Evolutionary conservation across 1,140 invertebrate genomes (phyloP), one percentile per base, ranked within the genome.

Genomic region (Andrena cerasifolii): DNA sequence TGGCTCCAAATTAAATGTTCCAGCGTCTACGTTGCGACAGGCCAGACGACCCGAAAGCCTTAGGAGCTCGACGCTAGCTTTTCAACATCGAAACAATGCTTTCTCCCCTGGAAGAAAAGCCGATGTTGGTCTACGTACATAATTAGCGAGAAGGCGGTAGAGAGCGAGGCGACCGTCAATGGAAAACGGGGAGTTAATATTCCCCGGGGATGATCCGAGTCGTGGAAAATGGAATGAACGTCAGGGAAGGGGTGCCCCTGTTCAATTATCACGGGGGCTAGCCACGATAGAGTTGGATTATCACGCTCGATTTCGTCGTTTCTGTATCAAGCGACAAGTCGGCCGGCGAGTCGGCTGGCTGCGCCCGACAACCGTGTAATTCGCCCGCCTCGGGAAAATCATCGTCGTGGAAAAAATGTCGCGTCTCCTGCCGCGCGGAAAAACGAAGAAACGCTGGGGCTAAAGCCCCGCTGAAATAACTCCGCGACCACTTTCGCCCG

Each of bases 331-430:
- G 45, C 82, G 82, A 65, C 56, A 54, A 77, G 72, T 74, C 26
- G 36, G 40, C 47, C 47, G 65, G 49, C 74, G 71, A 79, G 51
- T 47, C 80, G 49, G 80, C 67, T 40, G 36, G 62, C 87, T 92
- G 91, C 85, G 77, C 40, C 80, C 89, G 90, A 92, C 91, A 92
- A 89, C 79, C 91, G 90, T 92, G 87, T 91, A 90, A 92, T 92
- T 91, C 88, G 89, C 77, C 76, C 86, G 83, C 83, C 88, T 74
- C 82, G 86, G 85, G 83, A 86, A n/a, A 89, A 74, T 82, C 86
- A 89, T 84, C 89, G 84, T 84, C 80, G 82, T 79, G 90, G 85
- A 91, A 91, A 86, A 89, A 89, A 83, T 84, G 85, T 88, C 86
- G 76, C 79, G 79, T 61, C 76, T 81, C 82, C 53, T 24, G 26